These are phyloP conservation scores for Nesidiocoris tenuis DNA, from an alignment of 2,888 invertebrate genomes.

Conservation along the genomic window DNA sequence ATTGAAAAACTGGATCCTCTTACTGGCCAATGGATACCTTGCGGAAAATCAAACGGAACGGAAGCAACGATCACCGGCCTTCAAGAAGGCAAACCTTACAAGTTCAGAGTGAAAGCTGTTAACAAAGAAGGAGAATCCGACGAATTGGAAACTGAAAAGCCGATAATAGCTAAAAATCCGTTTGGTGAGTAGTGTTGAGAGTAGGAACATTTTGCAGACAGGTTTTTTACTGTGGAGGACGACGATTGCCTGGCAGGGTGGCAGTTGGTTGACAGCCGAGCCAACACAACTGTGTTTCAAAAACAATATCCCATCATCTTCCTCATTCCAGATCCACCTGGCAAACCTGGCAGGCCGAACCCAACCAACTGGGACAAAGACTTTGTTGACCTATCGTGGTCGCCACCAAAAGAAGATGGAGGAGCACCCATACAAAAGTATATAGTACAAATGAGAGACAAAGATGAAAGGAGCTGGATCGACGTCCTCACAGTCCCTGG, in stretches of 20 bases:
- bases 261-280: too few species aligned
- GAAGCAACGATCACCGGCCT: conserved; percentile 81
- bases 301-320: too few species aligned
- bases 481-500: conserved; percentile 78
- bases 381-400: conserved; percentile 93
- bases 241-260: too few species aligned
- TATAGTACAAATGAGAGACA: conserved; percentile 90
- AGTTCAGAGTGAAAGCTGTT: conserved; percentile 96
- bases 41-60: conserved; percentile 81
- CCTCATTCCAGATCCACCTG: conserved; percentile 80
- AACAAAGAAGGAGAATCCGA: conserved; percentile 98
- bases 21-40: conserved; percentile 90
- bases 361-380: conserved; percentile 94
- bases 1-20: conserved; percentile 93
- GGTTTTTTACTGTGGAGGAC: too few species aligned
- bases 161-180: conserved; percentile 97
- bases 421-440: conserved; percentile 97
- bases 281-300: too few species aligned
- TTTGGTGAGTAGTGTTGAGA: conserved; percentile 66
- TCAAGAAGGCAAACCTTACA: conserved; percentile 94
- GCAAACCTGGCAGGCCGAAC: conserved; percentile 87
- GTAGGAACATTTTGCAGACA: background rate
- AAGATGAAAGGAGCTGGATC: conserved; percentile 80
- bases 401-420: conserved; percentile 85
- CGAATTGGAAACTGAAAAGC: conserved; percentile 87